Conservation (phyloP, 2,113 vertebrate genomes). For the Sakesphorus luctuosus region DNA sequence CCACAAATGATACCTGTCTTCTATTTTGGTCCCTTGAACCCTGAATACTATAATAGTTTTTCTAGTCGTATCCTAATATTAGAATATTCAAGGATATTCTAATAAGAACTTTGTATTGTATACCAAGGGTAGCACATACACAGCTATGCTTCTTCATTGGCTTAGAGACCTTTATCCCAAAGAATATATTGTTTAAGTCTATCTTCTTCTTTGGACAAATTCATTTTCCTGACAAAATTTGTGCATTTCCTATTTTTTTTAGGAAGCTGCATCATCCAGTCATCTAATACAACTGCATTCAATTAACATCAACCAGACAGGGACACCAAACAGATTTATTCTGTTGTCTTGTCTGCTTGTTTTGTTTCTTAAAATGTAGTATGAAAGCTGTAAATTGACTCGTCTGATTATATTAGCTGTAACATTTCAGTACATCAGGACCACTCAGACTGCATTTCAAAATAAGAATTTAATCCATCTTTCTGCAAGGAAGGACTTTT, state of each 20-base stretch:
- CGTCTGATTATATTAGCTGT: conserved; percentile 60
- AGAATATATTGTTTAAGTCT: not conserved
- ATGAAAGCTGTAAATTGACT: conserved; percentile 70
- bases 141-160: not conserved
- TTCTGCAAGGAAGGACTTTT: conserved; percentile 1
- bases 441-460: conserved; percentile 39
- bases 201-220: not conserved
- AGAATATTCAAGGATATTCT: not conserved
- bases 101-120: not conserved
- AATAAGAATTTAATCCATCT: conserved; percentile 39
- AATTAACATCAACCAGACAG: conserved; percentile 42
- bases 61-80: not conserved
- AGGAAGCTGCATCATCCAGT: conserved; percentile 10
- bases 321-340: conserved; percentile 47
- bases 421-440: conserved; percentile 43
- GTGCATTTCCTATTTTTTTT: not conserved
- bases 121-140: not conserved
- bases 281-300: conserved; percentile 12
- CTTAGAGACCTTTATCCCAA: not conserved
- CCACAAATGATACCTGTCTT: not conserved
- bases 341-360: conserved; percentile 38
- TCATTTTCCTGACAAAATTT: not conserved
- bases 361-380: conserved; percentile 57
- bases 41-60: not conserved
- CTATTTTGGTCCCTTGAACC: not conserved